phyloP scores from a whole-genome alignment of 2,113 vertebrate genomes.

The Octodon degus region DNA sequence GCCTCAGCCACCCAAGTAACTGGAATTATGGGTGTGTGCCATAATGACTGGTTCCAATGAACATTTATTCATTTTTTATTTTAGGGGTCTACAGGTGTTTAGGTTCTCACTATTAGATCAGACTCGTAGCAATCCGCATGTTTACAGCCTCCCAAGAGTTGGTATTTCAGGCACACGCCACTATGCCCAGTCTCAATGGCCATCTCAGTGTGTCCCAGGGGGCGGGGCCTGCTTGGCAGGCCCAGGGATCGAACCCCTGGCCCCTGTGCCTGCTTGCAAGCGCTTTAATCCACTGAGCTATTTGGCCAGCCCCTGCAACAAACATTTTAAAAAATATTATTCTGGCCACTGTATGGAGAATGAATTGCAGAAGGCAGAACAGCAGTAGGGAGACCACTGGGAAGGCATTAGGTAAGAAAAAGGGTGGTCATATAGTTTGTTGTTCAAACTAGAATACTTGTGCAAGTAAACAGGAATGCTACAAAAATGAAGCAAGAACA shows the following conservation, averaged over 20 bases:
- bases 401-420: slow-evolving; percentile 32
- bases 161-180: too few species aligned
- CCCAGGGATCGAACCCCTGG: too few species aligned
- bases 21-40: not conserved
- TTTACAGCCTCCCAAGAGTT: too few species aligned
- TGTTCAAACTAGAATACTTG: not conserved
- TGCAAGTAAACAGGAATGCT: not conserved
- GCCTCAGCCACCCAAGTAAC: not conserved
- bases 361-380: not conserved
- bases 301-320: not conserved
- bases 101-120: too few species aligned
- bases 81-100: too few species aligned
- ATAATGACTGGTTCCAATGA: not conserved
- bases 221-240: too few species aligned
- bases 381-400: not conserved
- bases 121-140: too few species aligned
- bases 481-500: slow-evolving; percentile 13
- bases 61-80: not conserved
- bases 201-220: too few species aligned
- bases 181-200: too few species aligned
- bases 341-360: not conserved
- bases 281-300: too few species aligned
- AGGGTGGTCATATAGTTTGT: not conserved
- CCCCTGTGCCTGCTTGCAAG: too few species aligned
- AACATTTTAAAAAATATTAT: slow-evolving; percentile 11